phyloP scores from a whole-genome alignment of 2,113 vertebrate genomes.

The Oreochromis niloticus region DNA sequence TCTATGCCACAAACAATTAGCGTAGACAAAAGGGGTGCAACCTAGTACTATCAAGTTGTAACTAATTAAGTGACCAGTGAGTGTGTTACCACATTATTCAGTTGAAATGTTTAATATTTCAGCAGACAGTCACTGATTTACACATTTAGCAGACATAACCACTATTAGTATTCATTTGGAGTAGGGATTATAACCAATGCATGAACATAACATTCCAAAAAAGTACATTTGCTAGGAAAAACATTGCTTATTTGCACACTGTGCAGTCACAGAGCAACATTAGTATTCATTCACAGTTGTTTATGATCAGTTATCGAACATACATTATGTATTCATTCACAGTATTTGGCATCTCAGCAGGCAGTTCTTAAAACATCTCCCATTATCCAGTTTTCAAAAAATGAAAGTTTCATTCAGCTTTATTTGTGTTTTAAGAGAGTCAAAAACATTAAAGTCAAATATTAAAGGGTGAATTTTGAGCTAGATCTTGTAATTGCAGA shows the following conservation, averaged over 20 bases:
- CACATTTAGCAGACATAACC: not conserved
- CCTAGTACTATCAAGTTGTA: not conserved
- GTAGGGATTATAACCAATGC: not conserved
- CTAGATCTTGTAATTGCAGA: not conserved
- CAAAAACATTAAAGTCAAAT: not conserved
- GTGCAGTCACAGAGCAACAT: not conserved
- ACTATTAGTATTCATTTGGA: not conserved
- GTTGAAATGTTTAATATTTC: not conserved
- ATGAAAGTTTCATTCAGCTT: not conserved
- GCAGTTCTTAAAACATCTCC: not conserved
- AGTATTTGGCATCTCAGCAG: not conserved
- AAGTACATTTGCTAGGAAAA: not conserved
- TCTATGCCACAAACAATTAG: not conserved
- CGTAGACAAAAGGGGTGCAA: not conserved
- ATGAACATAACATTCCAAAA: not conserved
- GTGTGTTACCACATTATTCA: not conserved
- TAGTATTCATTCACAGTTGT: not conserved
- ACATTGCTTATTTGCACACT: not conserved
- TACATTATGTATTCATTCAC: not conserved
- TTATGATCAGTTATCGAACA: not conserved
- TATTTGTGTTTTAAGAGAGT: not conserved
- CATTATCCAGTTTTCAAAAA: not conserved
- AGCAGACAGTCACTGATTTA: not conserved
- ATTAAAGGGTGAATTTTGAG: not conserved
- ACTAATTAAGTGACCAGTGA: not conserved